Evolutionary conservation across 1,140 invertebrate species (phyloP).

Genomic region (Bombus waltoni): DNA sequence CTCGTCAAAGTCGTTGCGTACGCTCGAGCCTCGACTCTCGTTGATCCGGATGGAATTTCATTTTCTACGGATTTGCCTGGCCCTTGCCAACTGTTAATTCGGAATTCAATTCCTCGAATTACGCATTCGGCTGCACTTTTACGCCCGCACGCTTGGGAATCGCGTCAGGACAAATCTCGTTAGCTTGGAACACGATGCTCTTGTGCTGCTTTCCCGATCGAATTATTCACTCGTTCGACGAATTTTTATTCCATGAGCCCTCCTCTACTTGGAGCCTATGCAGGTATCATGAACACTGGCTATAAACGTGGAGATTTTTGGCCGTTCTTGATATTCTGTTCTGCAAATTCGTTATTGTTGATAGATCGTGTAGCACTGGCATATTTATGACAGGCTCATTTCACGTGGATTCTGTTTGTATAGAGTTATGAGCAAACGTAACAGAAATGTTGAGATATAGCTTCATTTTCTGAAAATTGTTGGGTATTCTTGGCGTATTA

Average conservation of each 20-base stretch:
- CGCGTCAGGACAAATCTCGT: slow-evolving; percentile 24
- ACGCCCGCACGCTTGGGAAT: background rate
- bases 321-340: background rate
- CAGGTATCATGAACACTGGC: too few species aligned
- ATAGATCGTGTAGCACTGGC: too few species aligned
- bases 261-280: background rate
- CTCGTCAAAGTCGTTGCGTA: background rate
- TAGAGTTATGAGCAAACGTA: too few species aligned
- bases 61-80: slow-evolving; percentile 30
- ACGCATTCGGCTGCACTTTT: slow-evolving; percentile 31
- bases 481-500: too few species aligned
- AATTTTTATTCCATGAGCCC: background rate
- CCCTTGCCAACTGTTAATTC: slow-evolving; percentile 24
- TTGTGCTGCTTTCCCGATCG: slow-evolving; percentile 5
- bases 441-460: too few species aligned
- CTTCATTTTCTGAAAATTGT: too few species aligned
- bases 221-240: slow-evolving; percentile 12
- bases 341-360: too few species aligned
- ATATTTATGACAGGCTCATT: too few species aligned
- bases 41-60: slow-evolving; percentile 34
- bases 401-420: too few species aligned
- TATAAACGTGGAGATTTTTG: background rate
- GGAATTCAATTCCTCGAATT: slow-evolving; percentile 25
- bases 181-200: slow-evolving; percentile 3
- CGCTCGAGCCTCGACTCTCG: background rate